Conservation (phyloP, 2,888 invertebrate species). For the Meta bourneti region DNA sequence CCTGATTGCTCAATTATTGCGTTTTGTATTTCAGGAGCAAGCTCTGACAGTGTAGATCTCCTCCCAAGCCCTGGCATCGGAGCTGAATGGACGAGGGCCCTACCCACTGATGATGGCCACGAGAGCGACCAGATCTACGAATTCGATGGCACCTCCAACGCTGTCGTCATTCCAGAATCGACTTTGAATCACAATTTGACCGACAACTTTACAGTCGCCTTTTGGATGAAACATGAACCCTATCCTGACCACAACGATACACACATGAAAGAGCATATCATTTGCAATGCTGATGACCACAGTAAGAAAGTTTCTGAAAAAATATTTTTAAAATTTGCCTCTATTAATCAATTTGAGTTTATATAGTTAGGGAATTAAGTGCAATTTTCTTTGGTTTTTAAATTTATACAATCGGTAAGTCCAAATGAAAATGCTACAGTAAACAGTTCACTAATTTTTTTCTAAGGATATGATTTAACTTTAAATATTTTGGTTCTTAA, state of each 20-base stretch:
- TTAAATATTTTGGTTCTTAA: no score
- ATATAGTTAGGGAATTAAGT: no score
- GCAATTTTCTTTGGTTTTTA: no score
- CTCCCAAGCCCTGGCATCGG: slow-evolving; percentile 89
- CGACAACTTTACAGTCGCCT: slow-evolving; percentile 92
- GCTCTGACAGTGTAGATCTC: slow-evolving; percentile 91
- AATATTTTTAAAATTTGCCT: no score
- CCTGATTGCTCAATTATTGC: neutral
- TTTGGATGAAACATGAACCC: slow-evolving; percentile 96
- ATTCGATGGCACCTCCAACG: slow-evolving; percentile 94
- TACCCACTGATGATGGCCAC: slow-evolving; percentile 84
- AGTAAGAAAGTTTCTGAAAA: slow-evolving; percentile 87
- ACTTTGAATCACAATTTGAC: slow-evolving; percentile 89
- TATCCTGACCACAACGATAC: slow-evolving; percentile 87
- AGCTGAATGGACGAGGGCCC: slow-evolving; percentile 89
- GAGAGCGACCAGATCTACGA: slow-evolving; percentile 89
- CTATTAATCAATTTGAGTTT: no score
- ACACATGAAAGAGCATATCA: slow-evolving; percentile 96
- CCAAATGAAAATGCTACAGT: no score
- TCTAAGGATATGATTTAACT: no score
- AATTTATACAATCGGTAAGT: no score
- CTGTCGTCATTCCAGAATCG: slow-evolving; percentile 90
- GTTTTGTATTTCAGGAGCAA: slow-evolving; percentile 84
- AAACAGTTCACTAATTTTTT: no score
- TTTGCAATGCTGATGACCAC: slow-evolving; percentile 98